Base-by-base conservation (phyloP, 2,113 vertebrate species). In the Platysteira castanea region DNA sequence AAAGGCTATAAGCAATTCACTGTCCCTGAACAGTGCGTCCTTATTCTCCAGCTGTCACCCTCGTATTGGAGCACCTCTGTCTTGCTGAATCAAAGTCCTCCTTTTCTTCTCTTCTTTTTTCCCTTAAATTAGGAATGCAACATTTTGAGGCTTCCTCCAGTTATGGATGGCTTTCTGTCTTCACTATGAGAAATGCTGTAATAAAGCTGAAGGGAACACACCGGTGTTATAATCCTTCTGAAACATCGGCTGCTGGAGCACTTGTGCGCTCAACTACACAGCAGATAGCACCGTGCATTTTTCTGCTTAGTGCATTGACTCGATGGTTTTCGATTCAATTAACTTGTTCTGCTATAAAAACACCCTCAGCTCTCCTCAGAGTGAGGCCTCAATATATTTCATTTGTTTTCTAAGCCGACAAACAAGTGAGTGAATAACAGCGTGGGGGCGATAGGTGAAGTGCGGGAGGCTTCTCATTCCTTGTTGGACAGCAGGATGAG, bases 401-500 rank as follows among this genome's bases (percentile, higher is more conserved):
- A 44, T 91, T 96, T 82, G 64, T 85, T 95, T 93, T 52, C 82
- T 79, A 80, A 93, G 63, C 53, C 0, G 2, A 75, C 41, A 46
- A 81, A 81, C 53, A 71, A 3, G 4, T 49, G 80, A 80, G 73
- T 27, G 68, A 95, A 19, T 52, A 90, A 71, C 56, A 91, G 63
- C 1, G 0, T 3, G 26, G 76, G 79, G 35, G 46, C 0, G 11
- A 50, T 90, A 85, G 70, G 67, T 95, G 74, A 89, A 64, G 75
- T 63, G 52, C 15, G 0, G 69, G 90, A 87, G 82, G 65, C 37
- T 89, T 74, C 83, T 75, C 24, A 7, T 78, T 94, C 83, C 89
- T 84, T 2, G 1, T 80, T 41, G 83, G 96, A 89, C 85, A 92
- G 83, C 90, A 96, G 93, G 88, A 95, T 95, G 95, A 94, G 96